phyloP scores from a whole-genome alignment of 2,113 vertebrate genomes.

The Hippocampus zosterae region DNA sequence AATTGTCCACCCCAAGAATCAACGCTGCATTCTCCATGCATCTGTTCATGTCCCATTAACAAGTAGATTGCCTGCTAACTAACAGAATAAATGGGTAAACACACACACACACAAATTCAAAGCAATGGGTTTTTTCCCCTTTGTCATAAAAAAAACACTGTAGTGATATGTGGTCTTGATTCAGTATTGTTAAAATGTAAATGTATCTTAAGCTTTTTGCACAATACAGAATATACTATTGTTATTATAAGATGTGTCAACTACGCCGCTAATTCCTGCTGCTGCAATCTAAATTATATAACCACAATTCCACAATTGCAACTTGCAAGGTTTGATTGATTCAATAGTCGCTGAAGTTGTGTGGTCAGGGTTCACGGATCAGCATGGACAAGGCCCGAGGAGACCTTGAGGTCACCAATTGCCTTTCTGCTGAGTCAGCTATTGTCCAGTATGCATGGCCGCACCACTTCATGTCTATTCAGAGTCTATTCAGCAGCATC shows the following conservation, averaged over 20 bases:
- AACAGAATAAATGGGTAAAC: too few relatives aligned
- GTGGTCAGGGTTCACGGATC: slow-evolving; percentile 45
- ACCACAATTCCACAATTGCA: not conserved
- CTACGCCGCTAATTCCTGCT: not conserved
- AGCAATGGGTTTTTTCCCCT: too few relatives aligned
- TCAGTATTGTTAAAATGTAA: not conserved
- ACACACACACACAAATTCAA: too few relatives aligned
- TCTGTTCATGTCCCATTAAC: too few relatives aligned
- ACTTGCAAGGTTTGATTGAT: slow-evolving; percentile 10
- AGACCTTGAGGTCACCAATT: slow-evolving; percentile 47
- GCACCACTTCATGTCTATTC: slow-evolving; percentile 51
- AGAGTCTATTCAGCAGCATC: slow-evolving; percentile 51
- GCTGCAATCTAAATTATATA: not conserved
- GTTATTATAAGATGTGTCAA: not conserved
- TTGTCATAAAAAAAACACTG: not conserved
- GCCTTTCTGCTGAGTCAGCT: slow-evolving; percentile 57
- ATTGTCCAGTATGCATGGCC: slow-evolving; percentile 55
- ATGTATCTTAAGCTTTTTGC: not conserved
- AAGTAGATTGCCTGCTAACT: too few relatives aligned
- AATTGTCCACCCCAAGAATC: too few relatives aligned
- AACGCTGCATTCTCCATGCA: too few relatives aligned
- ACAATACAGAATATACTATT: not conserved
- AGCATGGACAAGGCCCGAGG: slow-evolving; percentile 28
- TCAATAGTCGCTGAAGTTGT: slow-evolving; percentile 37
- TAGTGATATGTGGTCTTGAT: not conserved